A percentile compares a stretch with the other conserved stretches of the same genome.
Evolutionary conservation across 2,888 invertebrate species (phyloP).

Genomic region (Pasiphila rectangulata): DNA sequence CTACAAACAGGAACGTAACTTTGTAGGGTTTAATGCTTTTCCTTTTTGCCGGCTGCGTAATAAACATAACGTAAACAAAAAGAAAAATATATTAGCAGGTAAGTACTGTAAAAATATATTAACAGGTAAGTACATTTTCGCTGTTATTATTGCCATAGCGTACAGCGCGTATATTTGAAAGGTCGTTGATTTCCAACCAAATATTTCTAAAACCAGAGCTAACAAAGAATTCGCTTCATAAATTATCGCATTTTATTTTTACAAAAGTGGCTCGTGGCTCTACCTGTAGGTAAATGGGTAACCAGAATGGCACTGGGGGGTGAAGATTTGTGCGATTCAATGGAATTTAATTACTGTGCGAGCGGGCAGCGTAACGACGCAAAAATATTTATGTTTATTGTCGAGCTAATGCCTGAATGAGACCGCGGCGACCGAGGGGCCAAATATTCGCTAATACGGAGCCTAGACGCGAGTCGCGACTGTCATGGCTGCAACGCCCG

Average conservation of each 20-base stretch:
- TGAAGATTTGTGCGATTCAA: slow-evolving; percentile 76
- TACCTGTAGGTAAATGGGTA: slow-evolving; percentile 42
- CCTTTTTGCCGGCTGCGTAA: too few species aligned
- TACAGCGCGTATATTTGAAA: too few species aligned
- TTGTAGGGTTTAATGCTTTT: too few species aligned
- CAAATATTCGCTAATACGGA: slow-evolving; percentile 35
- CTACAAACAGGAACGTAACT: too few species aligned
- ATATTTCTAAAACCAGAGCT: slow-evolving; percentile 2
- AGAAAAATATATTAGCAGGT: too few species aligned
- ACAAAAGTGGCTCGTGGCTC: slow-evolving; percentile 17
- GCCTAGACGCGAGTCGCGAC: slow-evolving; percentile 25
- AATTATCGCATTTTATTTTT: slow-evolving; percentile 26
- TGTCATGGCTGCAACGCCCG: slow-evolving; percentile 21
- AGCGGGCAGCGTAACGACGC: slow-evolving; percentile 68
- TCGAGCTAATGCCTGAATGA: slow-evolving; percentile 66
- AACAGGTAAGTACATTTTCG: too few species aligned
- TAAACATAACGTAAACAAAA: too few species aligned
- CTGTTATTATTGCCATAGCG: too few species aligned
- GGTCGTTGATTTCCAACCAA: too few species aligned
- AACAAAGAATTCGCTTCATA: slow-evolving; percentile 18
- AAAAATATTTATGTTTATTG: slow-evolving; percentile 81
- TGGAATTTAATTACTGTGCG: slow-evolving; percentile 77
- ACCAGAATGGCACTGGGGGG: slow-evolving; percentile 48
- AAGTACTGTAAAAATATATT: too few species aligned
- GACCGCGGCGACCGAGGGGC: slow-evolving; percentile 56